A percentile compares a stretch with the other conserved stretches of the same genome.
These are phyloP conservation scores for Gavia stellata DNA, from an alignment of 2,113 vertebrate genomes.

Conservation along the genomic window DNA sequence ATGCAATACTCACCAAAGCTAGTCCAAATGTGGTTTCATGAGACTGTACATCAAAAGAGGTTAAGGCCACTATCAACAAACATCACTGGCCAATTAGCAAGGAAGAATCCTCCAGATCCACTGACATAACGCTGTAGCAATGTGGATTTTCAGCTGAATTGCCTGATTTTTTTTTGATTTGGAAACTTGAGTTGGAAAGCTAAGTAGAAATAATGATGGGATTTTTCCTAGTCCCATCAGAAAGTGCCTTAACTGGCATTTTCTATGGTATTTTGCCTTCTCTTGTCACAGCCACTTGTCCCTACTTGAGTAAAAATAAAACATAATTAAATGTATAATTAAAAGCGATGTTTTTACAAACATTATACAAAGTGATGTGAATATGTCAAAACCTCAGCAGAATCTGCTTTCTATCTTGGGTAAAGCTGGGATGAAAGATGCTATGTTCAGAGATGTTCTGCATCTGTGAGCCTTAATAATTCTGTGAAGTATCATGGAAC, in stretches of 20 bases:
- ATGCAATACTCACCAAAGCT: background rate
- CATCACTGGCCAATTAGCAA: background rate
- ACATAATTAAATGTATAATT: background rate
- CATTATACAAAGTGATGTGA: background rate
- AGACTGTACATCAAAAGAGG: background rate
- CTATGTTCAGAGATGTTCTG: background rate
- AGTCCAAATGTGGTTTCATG: background rate
- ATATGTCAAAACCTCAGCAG: background rate
- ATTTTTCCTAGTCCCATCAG: background rate
- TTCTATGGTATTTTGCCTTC: background rate
- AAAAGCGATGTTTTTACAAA: background rate
- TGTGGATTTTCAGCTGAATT: background rate
- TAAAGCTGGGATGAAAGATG: background rate
- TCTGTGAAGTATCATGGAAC: background rate
- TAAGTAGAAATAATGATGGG: background rate
- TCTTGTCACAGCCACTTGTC: accelerated
- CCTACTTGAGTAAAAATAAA: accelerated
- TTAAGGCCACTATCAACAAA: background rate
- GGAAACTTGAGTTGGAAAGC: background rate
- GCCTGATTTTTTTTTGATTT: background rate
- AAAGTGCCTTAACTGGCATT: background rate
- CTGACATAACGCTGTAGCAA: background rate
- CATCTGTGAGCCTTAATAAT: background rate
- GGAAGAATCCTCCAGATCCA: background rate
- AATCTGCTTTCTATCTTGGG: background rate